Percentiles rank a stretch among this genome's conserved stretches.
Evolutionary conservation across 2,888 invertebrate genomes (phyloP).

Genomic region (Volucella inflata): DNA sequence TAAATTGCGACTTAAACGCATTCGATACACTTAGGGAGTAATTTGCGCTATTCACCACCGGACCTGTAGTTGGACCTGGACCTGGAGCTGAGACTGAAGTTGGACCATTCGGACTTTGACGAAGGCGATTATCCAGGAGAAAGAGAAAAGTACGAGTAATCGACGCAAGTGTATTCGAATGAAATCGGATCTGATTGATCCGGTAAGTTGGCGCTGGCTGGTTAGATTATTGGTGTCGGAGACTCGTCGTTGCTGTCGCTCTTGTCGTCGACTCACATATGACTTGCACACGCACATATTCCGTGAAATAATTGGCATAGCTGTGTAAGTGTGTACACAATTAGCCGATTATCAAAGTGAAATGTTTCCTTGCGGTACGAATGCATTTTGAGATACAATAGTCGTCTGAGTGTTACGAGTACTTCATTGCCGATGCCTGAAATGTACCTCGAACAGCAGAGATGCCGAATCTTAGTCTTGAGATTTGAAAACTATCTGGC

Average conservation of each 20-base stretch:
- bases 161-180: constrained; percentile 41
- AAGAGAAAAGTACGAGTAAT: constrained; percentile 25
- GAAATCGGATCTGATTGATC: constrained; percentile 44
- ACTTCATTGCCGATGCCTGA: not conserved
- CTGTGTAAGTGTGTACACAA: constrained; percentile 56
- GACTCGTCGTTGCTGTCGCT: not conserved
- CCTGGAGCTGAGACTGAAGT: not conserved
- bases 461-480: not conserved
- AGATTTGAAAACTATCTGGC: no score
- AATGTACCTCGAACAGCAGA: not conserved
- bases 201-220: not conserved
- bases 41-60: constrained; percentile 71
- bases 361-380: constrained; percentile 49
- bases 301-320: constrained; percentile 47
- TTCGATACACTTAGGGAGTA: constrained; percentile 76
- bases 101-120: not conserved
- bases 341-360: constrained; percentile 53
- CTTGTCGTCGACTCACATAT: not conserved
- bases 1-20: constrained; percentile 76
- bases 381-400: constrained; percentile 15
- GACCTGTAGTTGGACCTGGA: constrained; percentile 30
- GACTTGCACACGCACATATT: constrained; percentile 3
- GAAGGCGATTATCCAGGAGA: constrained; percentile 2
- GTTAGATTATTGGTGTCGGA: not conserved
- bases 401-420: constrained; percentile 11